Evolutionary conservation across 2,113 vertebrate species (phyloP).

Genomic region (Mesembrinibis cayennensis): DNA sequence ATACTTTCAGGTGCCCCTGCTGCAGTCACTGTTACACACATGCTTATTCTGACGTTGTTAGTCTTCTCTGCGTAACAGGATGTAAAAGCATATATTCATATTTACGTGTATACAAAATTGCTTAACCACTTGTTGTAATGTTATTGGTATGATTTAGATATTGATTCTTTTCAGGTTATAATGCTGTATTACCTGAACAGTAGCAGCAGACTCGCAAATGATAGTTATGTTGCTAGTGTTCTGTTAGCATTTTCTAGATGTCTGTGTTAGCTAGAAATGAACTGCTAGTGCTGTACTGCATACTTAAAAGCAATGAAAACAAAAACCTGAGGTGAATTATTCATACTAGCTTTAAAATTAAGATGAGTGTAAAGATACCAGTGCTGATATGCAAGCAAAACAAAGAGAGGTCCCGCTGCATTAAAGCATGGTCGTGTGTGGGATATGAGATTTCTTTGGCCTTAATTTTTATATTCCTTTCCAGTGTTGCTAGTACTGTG

Average conservation of each 20-base stretch:
- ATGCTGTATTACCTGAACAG: background rate
- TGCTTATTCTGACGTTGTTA: background rate
- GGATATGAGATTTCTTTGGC: background rate
- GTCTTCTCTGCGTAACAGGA: background rate
- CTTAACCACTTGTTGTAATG: background rate
- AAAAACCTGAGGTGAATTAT: background rate
- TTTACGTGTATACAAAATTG: background rate
- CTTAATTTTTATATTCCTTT: background rate
- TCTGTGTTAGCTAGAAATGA: background rate
- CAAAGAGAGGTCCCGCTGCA: background rate
- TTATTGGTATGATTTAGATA: background rate
- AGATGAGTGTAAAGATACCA: background rate
- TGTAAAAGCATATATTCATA: background rate
- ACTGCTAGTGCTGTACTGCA: background rate
- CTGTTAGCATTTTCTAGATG: background rate
- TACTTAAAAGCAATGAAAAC: background rate
- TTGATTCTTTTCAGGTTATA: background rate
- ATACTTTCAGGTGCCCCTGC: background rate
- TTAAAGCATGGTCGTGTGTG: background rate
- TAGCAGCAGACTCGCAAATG: background rate
- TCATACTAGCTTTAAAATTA: background rate
- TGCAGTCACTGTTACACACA: background rate
- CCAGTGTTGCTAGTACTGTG: conserved; percentile 93
- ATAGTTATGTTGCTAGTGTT: background rate
- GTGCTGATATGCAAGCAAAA: background rate